phyloP scores from a whole-genome alignment of 1,140 invertebrate species.

The Leptopilina clavipes region DNA sequence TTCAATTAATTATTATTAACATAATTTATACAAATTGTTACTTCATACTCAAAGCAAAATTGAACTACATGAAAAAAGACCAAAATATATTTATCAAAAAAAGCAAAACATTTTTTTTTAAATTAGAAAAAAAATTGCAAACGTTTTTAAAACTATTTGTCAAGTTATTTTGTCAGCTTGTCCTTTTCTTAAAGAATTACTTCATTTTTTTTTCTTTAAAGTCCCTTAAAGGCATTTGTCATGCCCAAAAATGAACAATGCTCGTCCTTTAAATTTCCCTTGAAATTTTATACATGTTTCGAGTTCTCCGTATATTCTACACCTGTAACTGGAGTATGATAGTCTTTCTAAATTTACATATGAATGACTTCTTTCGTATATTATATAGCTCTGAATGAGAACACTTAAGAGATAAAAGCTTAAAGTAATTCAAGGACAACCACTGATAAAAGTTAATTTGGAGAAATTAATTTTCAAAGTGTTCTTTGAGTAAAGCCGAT shows the following conservation, averaged over 20 bases:
- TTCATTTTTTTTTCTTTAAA: background rate
- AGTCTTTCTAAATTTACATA: slow-evolving; percentile 19
- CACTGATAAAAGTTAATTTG: slow-evolving; percentile 16
- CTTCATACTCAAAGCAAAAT: too few relatives aligned
- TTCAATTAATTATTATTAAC: background rate
- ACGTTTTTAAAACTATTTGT: too few relatives aligned
- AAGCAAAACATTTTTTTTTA: too few relatives aligned
- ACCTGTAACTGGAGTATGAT: background rate
- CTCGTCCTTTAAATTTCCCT: background rate
- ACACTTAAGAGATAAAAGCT: slow-evolving; percentile 24
- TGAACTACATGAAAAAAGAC: too few relatives aligned
- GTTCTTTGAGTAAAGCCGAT: background rate
- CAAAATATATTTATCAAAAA: too few relatives aligned
- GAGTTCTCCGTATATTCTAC: background rate
- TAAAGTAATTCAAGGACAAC: slow-evolving; percentile 14
- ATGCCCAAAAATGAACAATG: background rate
- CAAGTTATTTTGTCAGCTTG: too few relatives aligned
- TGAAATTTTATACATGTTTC: background rate
- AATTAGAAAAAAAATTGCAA: too few relatives aligned
- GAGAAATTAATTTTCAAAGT: slow-evolving; percentile 9
- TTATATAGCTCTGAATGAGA: background rate
- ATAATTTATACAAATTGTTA: too few relatives aligned
- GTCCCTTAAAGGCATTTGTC: background rate
- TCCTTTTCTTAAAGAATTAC: background rate
- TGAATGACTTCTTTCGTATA: slow-evolving; percentile 11